Base-by-base conservation (phyloP, 1,140 invertebrate species). In the Drosophila varians region DNA sequence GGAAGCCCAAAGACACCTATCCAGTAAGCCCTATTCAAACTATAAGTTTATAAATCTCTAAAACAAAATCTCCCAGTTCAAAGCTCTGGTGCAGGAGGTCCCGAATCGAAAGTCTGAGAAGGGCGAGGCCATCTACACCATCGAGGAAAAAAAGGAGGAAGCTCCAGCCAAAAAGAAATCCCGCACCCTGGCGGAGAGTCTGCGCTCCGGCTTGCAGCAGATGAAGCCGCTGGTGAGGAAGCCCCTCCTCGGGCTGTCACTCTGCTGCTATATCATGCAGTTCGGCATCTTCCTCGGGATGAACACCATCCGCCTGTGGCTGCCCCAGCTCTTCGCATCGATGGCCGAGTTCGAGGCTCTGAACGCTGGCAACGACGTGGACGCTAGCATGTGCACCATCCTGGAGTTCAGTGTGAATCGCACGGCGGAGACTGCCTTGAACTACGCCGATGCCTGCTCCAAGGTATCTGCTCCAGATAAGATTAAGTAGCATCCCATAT, bases 1-100 rank as follows among this genome's bases (percentile, higher is more conserved):
- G 94, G 3, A 92, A 93, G 56, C 90, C 93, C 4, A 87, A 90
- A 38, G 92, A 94, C 1, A 92, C 90, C 8, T 96, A 93, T 92
- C 94, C 95, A 26, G 95, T 96, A 91, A 91, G 73, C 28, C 3
- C 8, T 14, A 16, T 14, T 3, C n/a, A 38, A 38, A 14, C 2
- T n/a, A n/a, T n/a, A n/a, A n/a, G n/a, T n/a, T n/a, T n/a, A n/a
- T n/a, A n/a, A n/a, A n/a, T n/a, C n/a, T n/a, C n/a, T 12, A 7
- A 4, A 14, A 38, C n/a, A 38, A 38, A 14, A 0, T 6, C 6
- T 25, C n/a, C 1, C 18, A 90, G 89, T 75, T 90, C n/a, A 84
- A 86, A 21, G 11, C 43, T 0, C 66, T 91, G 2, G 45, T 90
- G 0, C 60, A 89, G 12, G 90, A 91, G 54, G 79, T 28, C 2